A percentile compares a stretch with the other conserved stretches of the same genome.
Evolutionary conservation across 2,797 vertebrate species (phyloP).

Genomic region (Muraenolepis orangiensis): DNA sequence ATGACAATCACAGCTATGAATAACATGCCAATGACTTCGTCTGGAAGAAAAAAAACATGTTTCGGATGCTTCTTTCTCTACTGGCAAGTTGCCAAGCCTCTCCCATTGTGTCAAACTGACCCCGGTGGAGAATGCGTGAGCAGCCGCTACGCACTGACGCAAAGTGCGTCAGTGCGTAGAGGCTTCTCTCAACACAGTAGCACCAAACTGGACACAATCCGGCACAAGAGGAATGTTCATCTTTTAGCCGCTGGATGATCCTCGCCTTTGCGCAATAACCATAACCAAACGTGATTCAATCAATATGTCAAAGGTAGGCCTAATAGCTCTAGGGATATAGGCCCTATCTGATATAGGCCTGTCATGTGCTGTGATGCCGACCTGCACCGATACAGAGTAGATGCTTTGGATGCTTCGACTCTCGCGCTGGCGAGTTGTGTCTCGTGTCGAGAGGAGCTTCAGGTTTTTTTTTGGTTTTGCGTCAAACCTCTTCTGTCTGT

Average conservation of each 20-base stretch:
- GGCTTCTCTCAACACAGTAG: not conserved
- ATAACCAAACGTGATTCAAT: not conserved
- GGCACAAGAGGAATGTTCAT: not conserved
- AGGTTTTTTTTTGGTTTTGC: no score
- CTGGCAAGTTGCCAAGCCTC: slow-evolving; percentile 48
- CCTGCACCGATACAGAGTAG: not conserved
- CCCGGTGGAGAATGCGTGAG: slow-evolving; percentile 4
- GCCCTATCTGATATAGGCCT: not conserved
- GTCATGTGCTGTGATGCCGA: not conserved
- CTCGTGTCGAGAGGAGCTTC: not conserved
- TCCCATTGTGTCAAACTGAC: slow-evolving; percentile 53
- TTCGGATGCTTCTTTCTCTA: slow-evolving; percentile 47
- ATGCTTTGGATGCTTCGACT: not conserved
- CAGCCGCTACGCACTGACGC: not conserved
- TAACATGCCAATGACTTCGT: slow-evolving; percentile 33
- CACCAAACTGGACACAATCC: not conserved
- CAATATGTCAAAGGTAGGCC: not conserved
- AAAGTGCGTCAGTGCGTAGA: not conserved
- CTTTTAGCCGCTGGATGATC: not conserved
- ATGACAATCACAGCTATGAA: not conserved
- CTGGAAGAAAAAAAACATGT: slow-evolving; percentile 46
- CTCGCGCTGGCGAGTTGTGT: not conserved
- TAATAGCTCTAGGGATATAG: not conserved
- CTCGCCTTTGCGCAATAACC: not conserved
- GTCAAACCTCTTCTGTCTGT: not conserved